A percentile compares a stretch with the other conserved stretches of the same genome.
Evolutionary conservation across 2,888 invertebrate species (phyloP).

Genomic region (Osmoderma eremita): DNA sequence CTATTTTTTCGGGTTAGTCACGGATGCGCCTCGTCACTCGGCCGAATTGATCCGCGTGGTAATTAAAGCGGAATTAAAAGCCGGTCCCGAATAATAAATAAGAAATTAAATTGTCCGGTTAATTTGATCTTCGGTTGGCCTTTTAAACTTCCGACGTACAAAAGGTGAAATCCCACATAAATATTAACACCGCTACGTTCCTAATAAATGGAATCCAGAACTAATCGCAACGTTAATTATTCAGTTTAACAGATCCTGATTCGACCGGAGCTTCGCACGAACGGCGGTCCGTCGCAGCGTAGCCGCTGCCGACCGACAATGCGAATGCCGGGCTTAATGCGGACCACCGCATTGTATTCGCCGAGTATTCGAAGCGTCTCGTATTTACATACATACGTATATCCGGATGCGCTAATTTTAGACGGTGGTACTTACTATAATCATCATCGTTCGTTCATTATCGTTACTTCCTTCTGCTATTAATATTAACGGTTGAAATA

Average conservation of each 20-base stretch:
- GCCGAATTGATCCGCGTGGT: conserved; percentile 32
- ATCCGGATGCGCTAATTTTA: conserved; percentile 11
- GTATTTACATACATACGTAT: conserved; percentile 7
- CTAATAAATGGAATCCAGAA: conserved; percentile 48
- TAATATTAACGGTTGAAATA: neutral
- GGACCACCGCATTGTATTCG: neutral
- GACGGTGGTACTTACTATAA: neutral
- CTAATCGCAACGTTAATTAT: conserved; percentile 48
- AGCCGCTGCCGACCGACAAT: conserved; percentile 4
- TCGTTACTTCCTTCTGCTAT: neutral
- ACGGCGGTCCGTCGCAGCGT: too few species aligned
- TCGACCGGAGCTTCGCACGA: conserved; percentile 40
- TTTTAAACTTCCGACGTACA: conserved; percentile 42
- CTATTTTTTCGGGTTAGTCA: conserved; percentile 4
- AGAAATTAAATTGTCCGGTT: conserved; percentile 41
- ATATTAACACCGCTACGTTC: conserved; percentile 45
- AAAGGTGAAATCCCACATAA: conserved; percentile 46
- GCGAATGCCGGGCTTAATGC: conserved; percentile 4
- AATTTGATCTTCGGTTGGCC: conserved; percentile 42
- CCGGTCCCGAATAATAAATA: conserved; percentile 37
- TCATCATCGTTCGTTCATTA: conserved; percentile 17
- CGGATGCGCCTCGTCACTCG: conserved; percentile 8
- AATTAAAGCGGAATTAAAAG: conserved; percentile 41
- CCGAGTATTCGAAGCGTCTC: neutral
- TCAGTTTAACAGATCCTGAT: conserved; percentile 41